A percentile compares a stretch with the other conserved stretches of the same genome.
phyloP scores from a whole-genome alignment of 2,113 vertebrate species.

The Perca flavescens region DNA sequence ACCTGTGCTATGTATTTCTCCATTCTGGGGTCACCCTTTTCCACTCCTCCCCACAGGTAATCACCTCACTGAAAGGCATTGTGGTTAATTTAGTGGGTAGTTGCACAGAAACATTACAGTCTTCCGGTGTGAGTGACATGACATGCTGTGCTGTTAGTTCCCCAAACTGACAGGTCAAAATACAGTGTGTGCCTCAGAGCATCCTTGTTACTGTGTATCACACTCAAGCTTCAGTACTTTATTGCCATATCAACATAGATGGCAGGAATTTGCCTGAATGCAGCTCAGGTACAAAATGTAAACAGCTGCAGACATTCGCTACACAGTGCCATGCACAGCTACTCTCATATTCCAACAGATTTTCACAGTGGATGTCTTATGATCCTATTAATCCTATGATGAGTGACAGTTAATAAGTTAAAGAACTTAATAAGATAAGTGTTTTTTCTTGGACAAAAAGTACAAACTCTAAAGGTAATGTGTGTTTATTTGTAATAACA shows the following conservation, averaged over 20 bases:
- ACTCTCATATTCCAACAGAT: not conserved
- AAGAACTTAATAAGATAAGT: not conserved
- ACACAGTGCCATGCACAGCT: not conserved
- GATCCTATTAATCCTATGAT: not conserved
- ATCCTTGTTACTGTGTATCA: conserved; percentile 32
- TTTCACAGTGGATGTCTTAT: not conserved
- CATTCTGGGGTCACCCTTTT: conserved; percentile 78
- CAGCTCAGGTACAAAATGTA: conserved; percentile 24
- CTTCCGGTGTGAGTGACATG: conserved; percentile 49
- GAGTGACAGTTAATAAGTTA: not conserved
- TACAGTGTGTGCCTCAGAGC: conserved; percentile 32
- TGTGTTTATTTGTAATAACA: not conserved
- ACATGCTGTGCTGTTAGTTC: conserved; percentile 37
- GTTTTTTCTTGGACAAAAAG: not conserved
- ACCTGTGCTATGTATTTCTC: conserved; percentile 44
- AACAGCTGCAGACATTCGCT: conserved; percentile 29
- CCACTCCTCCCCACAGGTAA: conserved; percentile 73
- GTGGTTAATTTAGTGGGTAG: conserved; percentile 57
- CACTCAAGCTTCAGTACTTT: conserved; percentile 42
- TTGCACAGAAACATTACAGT: conserved; percentile 35
- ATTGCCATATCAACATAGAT: conserved; percentile 38
- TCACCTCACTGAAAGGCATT: conserved; percentile 65
- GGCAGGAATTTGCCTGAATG: conserved; percentile 31
- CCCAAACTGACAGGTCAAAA: conserved; percentile 57
- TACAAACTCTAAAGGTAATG: not conserved